Evolutionary conservation across 1,140 invertebrate genomes (phyloP).

Genomic region (Apis mellifera): Amel_HAv3.1 CM009931.2:27443001-27443500

Average conservation of each 20-base stretch:
- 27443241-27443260: slow-evolving; percentile 5
- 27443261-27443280: neutral
- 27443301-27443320: neutral
- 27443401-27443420: too few relatives aligned
- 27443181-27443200: neutral
- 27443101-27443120: too few relatives aligned
- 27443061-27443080: slow-evolving; percentile 26
- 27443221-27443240: neutral
- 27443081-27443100: neutral
- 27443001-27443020: slow-evolving; percentile 49
- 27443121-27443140: neutral
- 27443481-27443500: too few relatives aligned
- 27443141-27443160: neutral
- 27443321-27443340: neutral
- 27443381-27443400: too few relatives aligned
- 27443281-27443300: neutral
- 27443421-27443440: too few relatives aligned
- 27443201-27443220: neutral
- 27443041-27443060: neutral
- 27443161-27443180: neutral
- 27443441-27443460: too few relatives aligned
- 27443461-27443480: too few relatives aligned
- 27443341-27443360: too few relatives aligned
- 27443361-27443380: too few relatives aligned
- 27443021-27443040: slow-evolving; percentile 34